Base-by-base conservation (phyloP, 2,888 invertebrate genomes). In the Thymelicus lineola region DNA sequence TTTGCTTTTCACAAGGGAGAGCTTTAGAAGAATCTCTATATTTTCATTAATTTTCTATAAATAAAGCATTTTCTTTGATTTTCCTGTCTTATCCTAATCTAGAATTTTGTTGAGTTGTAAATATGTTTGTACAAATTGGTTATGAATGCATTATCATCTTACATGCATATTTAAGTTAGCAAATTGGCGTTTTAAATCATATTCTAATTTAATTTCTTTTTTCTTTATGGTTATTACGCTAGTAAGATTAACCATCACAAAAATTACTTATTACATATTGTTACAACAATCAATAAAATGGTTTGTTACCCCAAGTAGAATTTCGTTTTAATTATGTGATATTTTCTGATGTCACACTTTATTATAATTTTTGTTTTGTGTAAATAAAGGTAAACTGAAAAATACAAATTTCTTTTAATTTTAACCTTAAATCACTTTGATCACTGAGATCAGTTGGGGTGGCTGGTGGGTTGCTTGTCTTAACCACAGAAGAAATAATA, bases 301-400 rank as follows among this genome's bases (percentile, higher is more conserved):
- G 15, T n/a, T n/a, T 36, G 35, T 36, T 62, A 53, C 20, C 6
- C 9, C 20, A 12, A 53, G 17, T 35, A 36, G 48, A 12, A n/a
- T 50, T 62, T 62, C 12, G 35, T 62, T 50, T 48, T 53, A 53
- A 53, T 53, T 17, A 12, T 53, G 53, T 53, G 53, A 53, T 53
- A 38, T 15, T 14, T 35, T 53, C 20, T 38, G 17, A 17, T 63
- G 63, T 63, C 53, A 36, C 53, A 48, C 35, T 48, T 38, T 53
- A 14, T 38, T 57, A 7, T 57, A 57, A n/a, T 57, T 53, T 63
- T 63, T 50, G 38, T 53, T 15, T 63, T 53, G 38, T 63, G 53
- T 67, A 53, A 67, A 67, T 60, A 60, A 67, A 67, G 42, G 42
- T 60, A 10, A 64, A 60, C 53, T 50, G 35, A 42, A 36, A 38